phyloP scores from a whole-genome alignment of 2,797 vertebrate species.

The Propithecus deckenii region DNA sequence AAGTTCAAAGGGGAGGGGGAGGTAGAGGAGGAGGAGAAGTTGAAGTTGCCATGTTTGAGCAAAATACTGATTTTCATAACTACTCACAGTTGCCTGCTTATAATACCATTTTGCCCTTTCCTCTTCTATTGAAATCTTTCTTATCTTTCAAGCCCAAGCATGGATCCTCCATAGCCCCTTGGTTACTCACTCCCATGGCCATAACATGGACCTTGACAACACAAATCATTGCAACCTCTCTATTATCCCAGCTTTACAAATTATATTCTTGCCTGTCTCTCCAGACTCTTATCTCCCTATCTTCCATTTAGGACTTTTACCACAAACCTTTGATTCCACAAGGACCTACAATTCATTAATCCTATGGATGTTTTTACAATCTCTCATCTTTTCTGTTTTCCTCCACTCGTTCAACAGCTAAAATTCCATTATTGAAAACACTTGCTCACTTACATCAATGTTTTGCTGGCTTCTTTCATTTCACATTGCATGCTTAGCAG shows the following conservation, averaged over 20 bases:
- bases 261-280: neutral
- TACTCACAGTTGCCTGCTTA: neutral
- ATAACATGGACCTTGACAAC: neutral
- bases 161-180: neutral
- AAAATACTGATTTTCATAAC: neutral
- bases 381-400: neutral
- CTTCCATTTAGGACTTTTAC: neutral
- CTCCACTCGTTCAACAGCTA: neutral
- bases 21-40: too few relatives aligned
- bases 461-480: neutral
- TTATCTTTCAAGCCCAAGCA: neutral
- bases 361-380: neutral
- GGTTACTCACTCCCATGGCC: neutral
- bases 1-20: too few relatives aligned
- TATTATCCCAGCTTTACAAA: neutral
- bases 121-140: neutral
- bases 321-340: neutral
- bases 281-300: neutral
- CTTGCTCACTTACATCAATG: neutral
- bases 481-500: neutral
- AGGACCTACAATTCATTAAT: neutral
- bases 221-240: neutral
- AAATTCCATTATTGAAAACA: neutral
- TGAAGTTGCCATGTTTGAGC: neutral
- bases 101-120: neutral